phyloP scores from a whole-genome alignment of 2,888 invertebrate species.

The Sphaeridia pumilis region DNA sequence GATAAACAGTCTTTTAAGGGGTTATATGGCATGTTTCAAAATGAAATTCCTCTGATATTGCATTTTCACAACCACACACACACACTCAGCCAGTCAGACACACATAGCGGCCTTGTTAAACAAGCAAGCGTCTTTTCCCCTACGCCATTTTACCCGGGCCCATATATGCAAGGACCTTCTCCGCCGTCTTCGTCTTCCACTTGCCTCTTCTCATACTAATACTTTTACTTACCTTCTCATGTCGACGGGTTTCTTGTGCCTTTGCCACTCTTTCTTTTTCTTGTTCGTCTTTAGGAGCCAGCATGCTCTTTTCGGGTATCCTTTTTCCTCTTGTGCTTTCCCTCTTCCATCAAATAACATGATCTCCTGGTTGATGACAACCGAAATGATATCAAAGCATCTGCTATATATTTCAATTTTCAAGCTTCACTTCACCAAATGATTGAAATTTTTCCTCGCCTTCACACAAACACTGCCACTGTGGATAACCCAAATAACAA shows the following conservation, averaged over 20 bases:
- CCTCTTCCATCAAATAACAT: conserved; percentile 36
- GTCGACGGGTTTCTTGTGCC: neutral
- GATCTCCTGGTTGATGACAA: conserved; percentile 37
- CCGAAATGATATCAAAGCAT: conserved; percentile 37
- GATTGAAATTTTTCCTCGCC: conserved; percentile 36
- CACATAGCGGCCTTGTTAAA: conserved; percentile 1
- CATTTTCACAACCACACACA: conserved; percentile 35
- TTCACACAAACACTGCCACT: conserved; percentile 10
- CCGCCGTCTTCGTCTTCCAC: neutral
- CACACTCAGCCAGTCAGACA: conserved; percentile 14
- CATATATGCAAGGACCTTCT: no score
- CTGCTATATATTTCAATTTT: conserved; percentile 37
- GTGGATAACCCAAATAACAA: no score
- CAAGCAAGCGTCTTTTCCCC: conserved; percentile 5
- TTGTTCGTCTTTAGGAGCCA: conserved; percentile 2
- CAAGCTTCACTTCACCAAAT: conserved; percentile 37
- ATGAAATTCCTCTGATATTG: conserved; percentile 37
- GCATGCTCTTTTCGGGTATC: neutral
- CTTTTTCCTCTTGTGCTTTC: conserved; percentile 10
- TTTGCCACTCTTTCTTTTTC: neutral
- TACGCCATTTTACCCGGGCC: conserved; percentile 10
- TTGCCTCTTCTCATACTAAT: neutral
- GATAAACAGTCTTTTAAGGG: conserved; percentile 36
- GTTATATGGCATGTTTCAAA: conserved; percentile 36
- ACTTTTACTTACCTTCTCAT: neutral